These are phyloP conservation scores for Gambusia affinis DNA, from an alignment of 2,113 vertebrate genomes.

Conservation along the genomic window DNA sequence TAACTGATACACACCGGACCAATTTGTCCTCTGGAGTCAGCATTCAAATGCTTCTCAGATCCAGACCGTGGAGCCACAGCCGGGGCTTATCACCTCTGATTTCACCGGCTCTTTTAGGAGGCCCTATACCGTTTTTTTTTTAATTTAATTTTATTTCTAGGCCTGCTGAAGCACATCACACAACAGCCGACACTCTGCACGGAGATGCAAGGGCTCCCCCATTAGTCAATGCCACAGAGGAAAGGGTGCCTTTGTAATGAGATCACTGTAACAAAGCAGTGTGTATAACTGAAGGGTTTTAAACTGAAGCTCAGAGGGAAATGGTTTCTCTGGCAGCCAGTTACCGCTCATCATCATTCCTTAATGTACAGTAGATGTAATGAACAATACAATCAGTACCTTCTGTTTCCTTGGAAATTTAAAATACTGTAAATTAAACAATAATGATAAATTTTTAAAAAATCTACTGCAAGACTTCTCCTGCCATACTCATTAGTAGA, in stretches of 20 bases:
- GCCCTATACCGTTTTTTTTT: slow-evolving; percentile 48
- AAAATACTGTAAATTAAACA: slow-evolving; percentile 24
- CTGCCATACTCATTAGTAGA: slow-evolving; percentile 42
- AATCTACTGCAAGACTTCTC: slow-evolving; percentile 1
- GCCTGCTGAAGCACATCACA: slow-evolving; percentile 61
- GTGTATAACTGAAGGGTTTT: slow-evolving; percentile 31
- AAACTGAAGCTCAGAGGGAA: slow-evolving; percentile 23
- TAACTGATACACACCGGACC: slow-evolving; percentile 41
- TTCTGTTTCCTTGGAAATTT: not conserved
- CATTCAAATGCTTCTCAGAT: slow-evolving; percentile 34
- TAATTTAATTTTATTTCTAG: slow-evolving; percentile 37
- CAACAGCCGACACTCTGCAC: slow-evolving; percentile 39
- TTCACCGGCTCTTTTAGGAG: slow-evolving; percentile 33
- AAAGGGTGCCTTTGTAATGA: slow-evolving; percentile 53
- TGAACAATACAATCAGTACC: slow-evolving; percentile 25
- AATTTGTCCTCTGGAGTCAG: slow-evolving; percentile 31
- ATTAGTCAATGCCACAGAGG: slow-evolving; percentile 69
- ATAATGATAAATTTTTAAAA: slow-evolving; percentile 1
- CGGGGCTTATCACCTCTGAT: slow-evolving; percentile 34
- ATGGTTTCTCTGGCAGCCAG: not conserved
- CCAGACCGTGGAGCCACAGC: slow-evolving; percentile 19
- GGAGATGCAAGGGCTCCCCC: slow-evolving; percentile 56
- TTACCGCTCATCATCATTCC: slow-evolving; percentile 17
- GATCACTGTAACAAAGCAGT: slow-evolving; percentile 49
- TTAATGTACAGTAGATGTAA: slow-evolving; percentile 22